These are phyloP conservation scores for Agapostemon virescens DNA, from an alignment of 2,888 invertebrate genomes.

Conservation along the genomic window DNA sequence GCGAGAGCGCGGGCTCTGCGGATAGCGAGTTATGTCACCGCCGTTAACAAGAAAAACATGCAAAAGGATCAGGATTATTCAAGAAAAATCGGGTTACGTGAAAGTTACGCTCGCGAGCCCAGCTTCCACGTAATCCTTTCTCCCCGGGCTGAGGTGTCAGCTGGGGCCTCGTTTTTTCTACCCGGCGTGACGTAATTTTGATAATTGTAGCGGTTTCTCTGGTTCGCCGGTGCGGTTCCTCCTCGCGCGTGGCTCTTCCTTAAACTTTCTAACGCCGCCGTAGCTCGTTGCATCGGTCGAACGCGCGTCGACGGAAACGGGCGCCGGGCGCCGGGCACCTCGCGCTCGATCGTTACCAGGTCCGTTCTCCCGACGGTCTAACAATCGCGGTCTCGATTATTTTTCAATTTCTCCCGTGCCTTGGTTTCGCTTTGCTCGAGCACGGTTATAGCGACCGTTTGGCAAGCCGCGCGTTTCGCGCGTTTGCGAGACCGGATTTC, in stretches of 20 bases:
- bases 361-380: not conserved
- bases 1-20: not conserved
- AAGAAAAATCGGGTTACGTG: conserved; percentile 51
- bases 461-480: not conserved
- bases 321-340: not conserved
- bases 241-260: conserved; percentile 44
- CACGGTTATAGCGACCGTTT: not conserved
- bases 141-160: not conserved
- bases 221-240: conserved; percentile 38
- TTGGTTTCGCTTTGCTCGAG: not conserved
- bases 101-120: conserved; percentile 45
- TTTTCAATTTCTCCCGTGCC: not conserved
- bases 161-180: conserved; percentile 17
- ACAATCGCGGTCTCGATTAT: not conserved
- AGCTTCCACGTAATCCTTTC: conserved; percentile 42
- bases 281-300: not conserved
- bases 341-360: not conserved
- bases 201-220: conserved; percentile 64
- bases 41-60: not conserved
- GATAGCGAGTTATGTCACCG: conserved; percentile 22
- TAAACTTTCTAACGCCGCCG: conserved; percentile 61
- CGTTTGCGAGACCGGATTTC: not conserved
- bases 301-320: conserved; percentile 27
- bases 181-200: conserved; percentile 58
- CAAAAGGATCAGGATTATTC: not conserved